Evolutionary conservation across 2,888 invertebrate species (phyloP).

Genomic region (Hoplodrina ambigua): DNA sequence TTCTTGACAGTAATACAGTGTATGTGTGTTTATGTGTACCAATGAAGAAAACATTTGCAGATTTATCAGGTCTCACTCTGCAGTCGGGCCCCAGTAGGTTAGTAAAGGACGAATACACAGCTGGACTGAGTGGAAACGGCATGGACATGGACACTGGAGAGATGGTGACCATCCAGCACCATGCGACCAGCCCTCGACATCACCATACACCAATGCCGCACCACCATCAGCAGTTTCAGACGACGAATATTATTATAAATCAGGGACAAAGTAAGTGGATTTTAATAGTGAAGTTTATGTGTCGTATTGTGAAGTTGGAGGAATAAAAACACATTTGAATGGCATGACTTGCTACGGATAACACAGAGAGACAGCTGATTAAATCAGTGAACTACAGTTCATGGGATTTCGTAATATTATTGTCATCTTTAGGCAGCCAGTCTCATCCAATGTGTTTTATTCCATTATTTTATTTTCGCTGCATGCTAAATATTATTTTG

Average conservation of each 20-base stretch:
- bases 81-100: slow-evolving; percentile 95
- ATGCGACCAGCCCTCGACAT: slow-evolving; percentile 87
- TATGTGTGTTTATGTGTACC: slow-evolving; percentile 59
- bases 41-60: slow-evolving; percentile 85
- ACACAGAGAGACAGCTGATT: not conserved
- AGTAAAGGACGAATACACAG: slow-evolving; percentile 98
- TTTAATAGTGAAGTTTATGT: not conserved
- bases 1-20: slow-evolving; percentile 45
- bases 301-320: slow-evolving; percentile 34
- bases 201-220: slow-evolving; percentile 85
- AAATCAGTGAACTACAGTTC: not conserved
- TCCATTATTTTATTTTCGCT: slow-evolving; percentile 65
- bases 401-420: too few relatives aligned
- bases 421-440: not conserved
- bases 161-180: slow-evolving; percentile 88
- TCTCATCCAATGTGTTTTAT: slow-evolving; percentile 16
- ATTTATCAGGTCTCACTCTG: slow-evolving; percentile 97
- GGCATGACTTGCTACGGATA: not conserved
- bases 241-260: slow-evolving; percentile 86
- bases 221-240: slow-evolving; percentile 86
- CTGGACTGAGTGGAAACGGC: slow-evolving; percentile 92
- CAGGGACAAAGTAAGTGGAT: slow-evolving; percentile 84
- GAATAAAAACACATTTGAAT: slow-evolving; percentile 20
- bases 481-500: slow-evolving; percentile 77
- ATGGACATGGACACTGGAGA: slow-evolving; percentile 90